Evolutionary conservation across 1,140 invertebrate genomes (phyloP).

Genomic region (Gonioctena quinquepunctata): DNA sequence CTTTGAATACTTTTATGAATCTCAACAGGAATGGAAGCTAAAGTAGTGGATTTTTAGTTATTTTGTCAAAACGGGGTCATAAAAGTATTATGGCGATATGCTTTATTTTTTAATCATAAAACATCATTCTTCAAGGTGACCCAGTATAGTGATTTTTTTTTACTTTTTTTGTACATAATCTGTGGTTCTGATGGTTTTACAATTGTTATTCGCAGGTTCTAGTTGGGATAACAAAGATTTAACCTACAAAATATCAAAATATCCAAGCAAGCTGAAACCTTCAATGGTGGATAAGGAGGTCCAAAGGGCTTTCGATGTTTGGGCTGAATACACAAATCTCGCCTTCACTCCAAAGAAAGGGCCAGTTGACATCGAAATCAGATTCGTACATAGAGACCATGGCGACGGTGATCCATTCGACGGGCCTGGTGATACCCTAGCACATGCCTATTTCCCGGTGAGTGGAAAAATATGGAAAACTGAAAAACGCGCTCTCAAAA

Average conservation of each 20-base stretch:
- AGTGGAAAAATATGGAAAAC: too few species aligned
- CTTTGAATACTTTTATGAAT: too few species aligned
- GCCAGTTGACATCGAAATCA: constrained; percentile 87
- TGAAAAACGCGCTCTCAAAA: too few species aligned
- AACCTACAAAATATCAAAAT: constrained; percentile 88
- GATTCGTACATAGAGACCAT: constrained; percentile 85
- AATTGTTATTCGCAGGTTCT: constrained; percentile 74
- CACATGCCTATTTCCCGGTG: constrained; percentile 90
- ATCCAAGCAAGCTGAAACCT: constrained; percentile 72
- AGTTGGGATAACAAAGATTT: constrained; percentile 88
- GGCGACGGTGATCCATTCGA: constrained; percentile 94
- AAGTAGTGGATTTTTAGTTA: too few species aligned
- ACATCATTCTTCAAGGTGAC: too few species aligned
- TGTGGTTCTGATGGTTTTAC: too few species aligned
- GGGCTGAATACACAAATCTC: constrained; percentile 83
- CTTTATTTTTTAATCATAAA: too few species aligned
- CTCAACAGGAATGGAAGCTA: too few species aligned
- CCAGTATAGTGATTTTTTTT: too few species aligned
- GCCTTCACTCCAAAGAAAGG: constrained; percentile 78
- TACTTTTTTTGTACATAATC: too few species aligned
- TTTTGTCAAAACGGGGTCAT: too few species aligned
- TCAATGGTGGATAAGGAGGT: constrained; percentile 79
- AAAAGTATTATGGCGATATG: too few species aligned
- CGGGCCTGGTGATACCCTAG: constrained; percentile 86
- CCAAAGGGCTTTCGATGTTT: constrained; percentile 80